Conservation (phyloP, 2,113 vertebrate genomes). For the Gracilinanus agilis region DNA sequence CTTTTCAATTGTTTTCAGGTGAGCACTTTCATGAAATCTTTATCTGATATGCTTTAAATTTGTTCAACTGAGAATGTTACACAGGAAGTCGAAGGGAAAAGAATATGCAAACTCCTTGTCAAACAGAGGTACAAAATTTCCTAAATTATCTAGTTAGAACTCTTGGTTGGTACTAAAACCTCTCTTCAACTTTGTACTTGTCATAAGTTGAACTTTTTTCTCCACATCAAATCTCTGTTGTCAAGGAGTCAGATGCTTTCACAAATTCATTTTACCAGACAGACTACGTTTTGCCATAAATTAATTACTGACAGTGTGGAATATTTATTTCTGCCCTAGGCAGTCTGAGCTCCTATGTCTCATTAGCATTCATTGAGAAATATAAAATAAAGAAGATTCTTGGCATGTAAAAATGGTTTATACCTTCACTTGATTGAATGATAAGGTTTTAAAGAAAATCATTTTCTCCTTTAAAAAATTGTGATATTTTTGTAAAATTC, state of each 20-base stretch:
- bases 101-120: conserved; percentile 38
- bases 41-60: conserved; percentile 5
- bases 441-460: conserved; percentile 57
- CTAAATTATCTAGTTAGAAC: conserved; percentile 52
- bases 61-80: conserved; percentile 33
- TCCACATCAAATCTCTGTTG: conserved; percentile 57
- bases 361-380: conserved; percentile 53
- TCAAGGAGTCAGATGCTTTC: conserved; percentile 56
- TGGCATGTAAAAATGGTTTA: conserved; percentile 52
- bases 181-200: conserved; percentile 49
- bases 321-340: conserved; percentile 57
- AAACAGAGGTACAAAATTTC: conserved; percentile 29
- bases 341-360: conserved; percentile 36
- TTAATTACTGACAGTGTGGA: conserved; percentile 67
- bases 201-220: conserved; percentile 60
- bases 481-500: conserved; percentile 5
- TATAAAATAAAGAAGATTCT: conserved; percentile 57
- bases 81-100: not conserved
- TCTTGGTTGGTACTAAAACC: conserved; percentile 32
- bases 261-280: conserved; percentile 51
- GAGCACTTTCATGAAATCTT: not conserved
- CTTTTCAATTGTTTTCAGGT: conserved; percentile 34
- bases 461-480: conserved; percentile 59
- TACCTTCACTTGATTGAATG: conserved; percentile 46
- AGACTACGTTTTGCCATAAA: conserved; percentile 62